Conservation (phyloP, 1,140 invertebrate species). For the Dendrolimus punctatus region DNA sequence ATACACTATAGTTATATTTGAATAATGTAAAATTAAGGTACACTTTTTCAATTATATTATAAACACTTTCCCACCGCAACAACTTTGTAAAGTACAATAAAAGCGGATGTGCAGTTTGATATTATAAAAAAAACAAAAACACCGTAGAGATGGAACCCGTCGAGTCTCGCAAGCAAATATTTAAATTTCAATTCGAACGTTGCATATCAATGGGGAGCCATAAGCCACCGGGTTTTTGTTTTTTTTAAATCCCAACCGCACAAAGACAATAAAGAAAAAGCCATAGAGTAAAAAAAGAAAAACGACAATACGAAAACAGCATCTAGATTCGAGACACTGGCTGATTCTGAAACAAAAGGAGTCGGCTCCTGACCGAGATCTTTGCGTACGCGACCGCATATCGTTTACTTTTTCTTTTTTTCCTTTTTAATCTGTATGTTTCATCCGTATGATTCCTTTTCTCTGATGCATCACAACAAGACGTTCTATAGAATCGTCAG, state of each 20-base stretch:
- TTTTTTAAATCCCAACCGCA: conserved; percentile 46
- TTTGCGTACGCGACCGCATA: conserved; percentile 59
- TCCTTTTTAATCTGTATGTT: conserved; percentile 40
- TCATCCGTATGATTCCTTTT: conserved; percentile 63
- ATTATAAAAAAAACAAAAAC: conserved; percentile 54
- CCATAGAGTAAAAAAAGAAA: conserved; percentile 50
- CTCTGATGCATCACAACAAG: conserved; percentile 63
- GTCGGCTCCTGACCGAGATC: conserved; percentile 68
- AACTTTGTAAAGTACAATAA: conserved; percentile 47
- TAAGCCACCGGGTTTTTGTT: conserved; percentile 61
- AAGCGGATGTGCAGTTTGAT: conserved; percentile 56
- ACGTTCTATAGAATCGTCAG: conserved; percentile 52
- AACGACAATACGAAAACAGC: conserved; percentile 54
- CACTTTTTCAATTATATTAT: too few relatives aligned
- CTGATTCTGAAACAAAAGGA: conserved; percentile 69
- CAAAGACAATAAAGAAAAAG: conserved; percentile 70
- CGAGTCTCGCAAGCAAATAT: conserved; percentile 60
- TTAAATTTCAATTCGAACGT: conserved; percentile 70
- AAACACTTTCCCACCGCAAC: background rate
- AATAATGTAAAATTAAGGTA: too few relatives aligned
- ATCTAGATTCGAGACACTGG: conserved; percentile 70
- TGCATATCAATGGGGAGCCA: conserved; percentile 70
- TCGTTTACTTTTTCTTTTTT: conserved; percentile 46
- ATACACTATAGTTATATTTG: too few relatives aligned
- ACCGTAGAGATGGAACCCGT: conserved; percentile 42